These are phyloP conservation scores for Bos javanicus DNA, from an alignment of 2,113 vertebrate species.

Conservation along the genomic window DNA sequence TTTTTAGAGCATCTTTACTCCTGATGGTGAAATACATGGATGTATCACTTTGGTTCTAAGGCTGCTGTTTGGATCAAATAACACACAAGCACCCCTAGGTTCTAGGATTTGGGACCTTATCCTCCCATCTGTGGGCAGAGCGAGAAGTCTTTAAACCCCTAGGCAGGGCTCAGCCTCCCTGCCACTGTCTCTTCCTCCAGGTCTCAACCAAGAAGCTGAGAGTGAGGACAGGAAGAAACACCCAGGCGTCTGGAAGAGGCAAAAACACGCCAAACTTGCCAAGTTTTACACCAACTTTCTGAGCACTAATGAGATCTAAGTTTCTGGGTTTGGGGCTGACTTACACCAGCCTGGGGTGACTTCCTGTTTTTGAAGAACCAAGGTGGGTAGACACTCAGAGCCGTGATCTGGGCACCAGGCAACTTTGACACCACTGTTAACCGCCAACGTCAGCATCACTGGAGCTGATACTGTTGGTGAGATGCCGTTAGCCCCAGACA, in stretches of 20 bases:
- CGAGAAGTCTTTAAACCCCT: accelerated
- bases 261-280: background rate
- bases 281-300: background rate
- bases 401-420: background rate
- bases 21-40: background rate
- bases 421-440: background rate
- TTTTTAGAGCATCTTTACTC: background rate
- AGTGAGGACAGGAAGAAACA: background rate
- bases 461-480: background rate
- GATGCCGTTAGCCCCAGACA: background rate
- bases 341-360: background rate
- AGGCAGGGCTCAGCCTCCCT: background rate
- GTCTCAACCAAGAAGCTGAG: background rate
- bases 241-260: background rate
- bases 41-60: background rate
- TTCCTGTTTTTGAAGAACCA: slow-evolving; percentile 60
- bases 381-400: background rate
- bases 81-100: background rate
- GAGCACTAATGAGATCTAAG: background rate
- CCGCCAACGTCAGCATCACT: background rate
- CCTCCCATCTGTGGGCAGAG: background rate
- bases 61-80: background rate
- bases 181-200: background rate
- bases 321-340: background rate
- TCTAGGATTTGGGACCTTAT: background rate